A percentile compares a stretch with the other conserved stretches of the same genome.
Evolutionary conservation across 2,113 vertebrate genomes (phyloP).

Genomic region (Aptenodytes patagonicus): DNA sequence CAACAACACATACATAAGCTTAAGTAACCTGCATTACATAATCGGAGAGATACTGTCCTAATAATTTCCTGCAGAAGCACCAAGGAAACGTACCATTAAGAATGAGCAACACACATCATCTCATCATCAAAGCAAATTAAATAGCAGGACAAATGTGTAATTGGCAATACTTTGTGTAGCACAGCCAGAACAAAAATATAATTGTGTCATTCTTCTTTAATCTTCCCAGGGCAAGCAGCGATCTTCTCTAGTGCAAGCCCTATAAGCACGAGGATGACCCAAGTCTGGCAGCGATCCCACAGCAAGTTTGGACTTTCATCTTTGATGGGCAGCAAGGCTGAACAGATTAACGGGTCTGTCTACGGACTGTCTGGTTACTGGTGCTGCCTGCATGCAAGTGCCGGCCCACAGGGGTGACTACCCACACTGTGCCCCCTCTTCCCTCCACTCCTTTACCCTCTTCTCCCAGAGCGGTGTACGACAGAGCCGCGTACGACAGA

Average conservation of each 20-base stretch:
- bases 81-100: neutral
- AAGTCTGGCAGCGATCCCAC: neutral
- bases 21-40: conserved; percentile 51
- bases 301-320: neutral
- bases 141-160: neutral
- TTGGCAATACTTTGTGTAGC: neutral
- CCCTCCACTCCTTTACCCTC: neutral
- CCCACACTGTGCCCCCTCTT: neutral
- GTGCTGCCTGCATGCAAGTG: neutral
- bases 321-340: neutral
- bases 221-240: neutral
- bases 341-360: neutral
- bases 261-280: rapidly evolving
- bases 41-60: neutral
- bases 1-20: neutral
- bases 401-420: neutral
- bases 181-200: neutral
- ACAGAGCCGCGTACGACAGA: rapidly evolving
- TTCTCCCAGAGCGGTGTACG: rapidly evolving
- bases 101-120: neutral
- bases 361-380: neutral
- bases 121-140: neutral
- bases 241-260: neutral
- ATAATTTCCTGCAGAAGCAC: neutral
- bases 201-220: neutral